Evolutionary conservation across 30 jellyfish, hydroid and myxozoan genomes (phyloP).

Genomic region (Sanderia malayensis): DNA sequence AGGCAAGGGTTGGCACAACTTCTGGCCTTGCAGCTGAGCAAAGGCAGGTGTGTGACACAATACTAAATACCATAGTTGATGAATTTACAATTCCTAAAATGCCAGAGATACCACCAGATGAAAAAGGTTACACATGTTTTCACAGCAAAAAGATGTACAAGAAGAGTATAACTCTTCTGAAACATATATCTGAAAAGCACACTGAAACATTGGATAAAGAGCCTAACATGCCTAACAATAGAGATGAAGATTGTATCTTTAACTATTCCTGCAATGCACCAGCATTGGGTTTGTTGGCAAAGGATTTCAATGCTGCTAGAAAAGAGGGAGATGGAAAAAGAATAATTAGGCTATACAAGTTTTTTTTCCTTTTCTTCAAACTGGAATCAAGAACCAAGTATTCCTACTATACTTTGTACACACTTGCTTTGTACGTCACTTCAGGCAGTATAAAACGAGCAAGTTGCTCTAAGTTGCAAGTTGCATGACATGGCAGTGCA

Average conservation of each 20-base stretch:
- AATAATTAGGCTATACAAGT: not conserved
- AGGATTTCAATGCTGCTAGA: not conserved
- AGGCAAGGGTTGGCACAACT: not conserved
- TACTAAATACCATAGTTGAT: slow-evolving; percentile 1
- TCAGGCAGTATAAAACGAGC: not conserved
- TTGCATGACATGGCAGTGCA: too few species aligned
- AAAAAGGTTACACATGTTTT: not conserved
- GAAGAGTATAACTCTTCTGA: not conserved
- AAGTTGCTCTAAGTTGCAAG: too few species aligned
- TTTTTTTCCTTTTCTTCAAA: not conserved
- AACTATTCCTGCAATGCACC: slow-evolving; percentile 5
- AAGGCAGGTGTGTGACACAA: not conserved
- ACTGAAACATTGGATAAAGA: too few species aligned
- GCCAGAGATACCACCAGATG: slow-evolving; percentile 7
- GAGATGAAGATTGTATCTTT: not conserved
- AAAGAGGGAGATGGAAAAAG: not conserved
- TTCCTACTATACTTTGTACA: not conserved
- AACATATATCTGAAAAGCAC: slow-evolving; percentile 9
- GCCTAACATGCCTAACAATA: too few species aligned
- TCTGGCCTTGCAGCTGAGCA: not conserved
- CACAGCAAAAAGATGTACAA: slow-evolving; percentile 5
- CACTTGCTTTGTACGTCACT: too few species aligned
- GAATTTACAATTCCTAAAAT: slow-evolving; percentile 4
- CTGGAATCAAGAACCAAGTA: not conserved
- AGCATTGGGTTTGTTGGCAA: not conserved